Conservation (phyloP, 2,888 invertebrate genomes). For the Leucozona laternaria region DNA sequence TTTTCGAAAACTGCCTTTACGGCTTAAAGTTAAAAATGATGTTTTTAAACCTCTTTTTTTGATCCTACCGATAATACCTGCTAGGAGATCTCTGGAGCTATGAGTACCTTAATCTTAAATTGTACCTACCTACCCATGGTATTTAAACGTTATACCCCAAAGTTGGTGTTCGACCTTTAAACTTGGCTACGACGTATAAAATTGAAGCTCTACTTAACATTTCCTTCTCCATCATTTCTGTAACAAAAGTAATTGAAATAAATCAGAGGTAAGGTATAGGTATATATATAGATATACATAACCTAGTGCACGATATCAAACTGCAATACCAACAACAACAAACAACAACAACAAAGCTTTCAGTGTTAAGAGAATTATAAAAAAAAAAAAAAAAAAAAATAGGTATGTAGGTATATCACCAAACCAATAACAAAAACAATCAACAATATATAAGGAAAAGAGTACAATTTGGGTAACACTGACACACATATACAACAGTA, state of each 20-base stretch:
- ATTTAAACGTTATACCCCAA: no score
- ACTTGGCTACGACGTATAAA: constrained; percentile 27
- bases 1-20: no score
- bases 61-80: no score
- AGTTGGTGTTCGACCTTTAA: background rate
- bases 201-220: constrained; percentile 13
- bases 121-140: no score
- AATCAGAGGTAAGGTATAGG: background rate
- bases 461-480: constrained; percentile 65
- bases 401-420: constrained; percentile 21
- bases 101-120: no score
- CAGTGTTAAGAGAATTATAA: constrained; percentile 7
- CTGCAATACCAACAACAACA: constrained; percentile 58
- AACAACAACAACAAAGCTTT: constrained; percentile 52
- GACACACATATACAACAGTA: constrained; percentile 67
- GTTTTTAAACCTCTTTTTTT: no score
- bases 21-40: no score
- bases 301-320: constrained; percentile 61
- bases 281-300: constrained; percentile 38
- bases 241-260: constrained; percentile 65
- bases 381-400: constrained; percentile 10
- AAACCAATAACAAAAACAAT: constrained; percentile 36
- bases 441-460: constrained; percentile 25
- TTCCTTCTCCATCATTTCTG: constrained; percentile 32
- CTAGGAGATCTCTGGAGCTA: no score